A percentile compares a stretch with the other conserved stretches of the same genome.
Evolutionary conservation across 2,888 invertebrate species (phyloP).

Genomic region (Allacma fusca): DNA sequence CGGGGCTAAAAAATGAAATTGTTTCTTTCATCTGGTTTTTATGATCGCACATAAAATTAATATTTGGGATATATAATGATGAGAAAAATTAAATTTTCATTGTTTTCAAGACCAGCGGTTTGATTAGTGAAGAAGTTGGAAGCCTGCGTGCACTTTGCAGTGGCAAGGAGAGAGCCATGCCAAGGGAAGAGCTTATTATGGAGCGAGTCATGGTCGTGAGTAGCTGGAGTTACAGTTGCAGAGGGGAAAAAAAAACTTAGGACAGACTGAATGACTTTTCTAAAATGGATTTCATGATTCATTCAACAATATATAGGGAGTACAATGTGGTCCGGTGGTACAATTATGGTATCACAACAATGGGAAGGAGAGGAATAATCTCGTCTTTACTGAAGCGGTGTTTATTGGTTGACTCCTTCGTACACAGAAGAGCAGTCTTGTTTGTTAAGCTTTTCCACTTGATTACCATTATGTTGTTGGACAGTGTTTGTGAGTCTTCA

Average conservation of each 20-base stretch:
- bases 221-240: background rate
- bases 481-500: conserved; percentile 40
- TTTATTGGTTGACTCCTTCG: conserved; percentile 41
- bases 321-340: background rate
- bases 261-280: conserved; percentile 21
- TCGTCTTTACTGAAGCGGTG: conserved; percentile 34
- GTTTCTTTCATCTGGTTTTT: background rate
- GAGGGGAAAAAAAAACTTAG: background rate
- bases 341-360: conserved; percentile 34
- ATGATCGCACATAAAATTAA: background rate
- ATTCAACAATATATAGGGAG: conserved; percentile 30
- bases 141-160: too few species aligned
- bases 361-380: conserved; percentile 28
- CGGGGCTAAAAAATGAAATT: background rate
- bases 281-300: conserved; percentile 42
- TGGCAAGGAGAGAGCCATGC: background rate
- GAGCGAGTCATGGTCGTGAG: background rate
- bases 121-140: background rate
- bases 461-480: conserved; percentile 42
- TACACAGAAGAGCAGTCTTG: conserved; percentile 18
- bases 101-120: background rate
- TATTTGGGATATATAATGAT: background rate
- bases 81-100: conserved; percentile 26
- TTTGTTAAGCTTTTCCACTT: conserved; percentile 45
- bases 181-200: too few species aligned